Percentiles rank a stretch among this genome's conserved stretches.
phyloP scores from a whole-genome alignment of 2,888 invertebrate species.

The Neuroscelio doddi region DNA sequence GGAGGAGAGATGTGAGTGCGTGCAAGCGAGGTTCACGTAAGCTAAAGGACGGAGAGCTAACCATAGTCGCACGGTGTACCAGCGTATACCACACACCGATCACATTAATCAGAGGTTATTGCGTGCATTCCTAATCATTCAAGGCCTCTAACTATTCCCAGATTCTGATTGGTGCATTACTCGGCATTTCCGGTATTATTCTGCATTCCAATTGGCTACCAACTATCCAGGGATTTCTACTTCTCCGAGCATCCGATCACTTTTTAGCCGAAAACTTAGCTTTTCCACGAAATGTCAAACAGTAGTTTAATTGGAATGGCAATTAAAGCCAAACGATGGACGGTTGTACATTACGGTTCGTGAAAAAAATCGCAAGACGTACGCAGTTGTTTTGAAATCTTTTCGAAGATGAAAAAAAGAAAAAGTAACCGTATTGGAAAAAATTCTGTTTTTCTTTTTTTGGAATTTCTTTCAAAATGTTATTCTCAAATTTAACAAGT shows the following conservation, averaged over 20 bases:
- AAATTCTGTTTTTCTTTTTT: too few relatives aligned
- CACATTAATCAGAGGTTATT: conserved; percentile 73
- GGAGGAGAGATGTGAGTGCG: conserved; percentile 46
- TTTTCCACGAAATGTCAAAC: neutral
- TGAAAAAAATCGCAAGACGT: too few relatives aligned
- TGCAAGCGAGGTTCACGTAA: conserved; percentile 54
- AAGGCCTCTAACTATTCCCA: conserved; percentile 70
- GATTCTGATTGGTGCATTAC: conserved; percentile 72
- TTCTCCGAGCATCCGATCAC: conserved; percentile 16
- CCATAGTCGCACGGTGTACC: conserved; percentile 55
- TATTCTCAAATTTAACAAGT: too few relatives aligned
- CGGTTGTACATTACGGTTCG: too few relatives aligned
- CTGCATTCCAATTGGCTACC: conserved; percentile 70
- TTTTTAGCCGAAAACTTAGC: too few relatives aligned
- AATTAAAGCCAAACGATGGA: too few relatives aligned
- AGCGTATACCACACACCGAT: conserved; percentile 66
- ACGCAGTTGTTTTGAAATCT: too few relatives aligned
- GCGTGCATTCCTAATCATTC: conserved; percentile 73
- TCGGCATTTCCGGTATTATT: conserved; percentile 72
- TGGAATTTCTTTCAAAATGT: too few relatives aligned
- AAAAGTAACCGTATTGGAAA: too few relatives aligned
- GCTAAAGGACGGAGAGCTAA: conserved; percentile 62
- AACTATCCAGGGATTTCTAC: conserved; percentile 34
- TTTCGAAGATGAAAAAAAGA: too few relatives aligned
- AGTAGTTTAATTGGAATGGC: too few relatives aligned